These are phyloP conservation scores for Cardinalis cardinalis DNA, from an alignment of 2,113 vertebrate genomes.

Conservation along the genomic window DNA sequence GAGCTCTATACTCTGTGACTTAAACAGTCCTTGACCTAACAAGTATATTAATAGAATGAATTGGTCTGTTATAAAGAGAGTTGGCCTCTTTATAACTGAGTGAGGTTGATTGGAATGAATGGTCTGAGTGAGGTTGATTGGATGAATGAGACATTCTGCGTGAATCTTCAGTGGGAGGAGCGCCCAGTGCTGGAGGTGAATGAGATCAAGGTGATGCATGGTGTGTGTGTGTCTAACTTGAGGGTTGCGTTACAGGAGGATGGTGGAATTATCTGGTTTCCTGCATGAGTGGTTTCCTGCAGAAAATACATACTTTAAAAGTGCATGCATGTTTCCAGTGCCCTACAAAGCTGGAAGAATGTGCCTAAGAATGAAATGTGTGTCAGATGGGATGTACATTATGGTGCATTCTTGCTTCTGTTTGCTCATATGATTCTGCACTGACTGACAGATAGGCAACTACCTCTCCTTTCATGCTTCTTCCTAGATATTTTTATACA, in stretches of 20 bases:
- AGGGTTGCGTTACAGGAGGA: background rate
- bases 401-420: background rate
- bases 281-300: background rate
- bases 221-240: background rate
- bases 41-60: background rate
- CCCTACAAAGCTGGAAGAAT: background rate
- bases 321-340: background rate
- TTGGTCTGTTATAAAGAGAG: background rate
- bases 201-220: background rate
- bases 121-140: background rate
- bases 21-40: background rate
- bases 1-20: background rate
- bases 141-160: accelerated
- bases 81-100: no score
- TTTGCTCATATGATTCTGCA: background rate
- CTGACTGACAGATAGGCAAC: background rate
- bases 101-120: no score
- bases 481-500: background rate
- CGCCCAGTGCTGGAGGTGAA: background rate
- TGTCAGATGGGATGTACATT: background rate
- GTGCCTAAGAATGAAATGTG: background rate
- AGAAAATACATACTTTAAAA: background rate
- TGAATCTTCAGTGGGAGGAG: background rate
- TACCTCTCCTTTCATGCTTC: background rate
- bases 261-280: background rate